Percentiles rank a stretch among this genome's conserved stretches.
These are phyloP conservation scores for Cephus runcator DNA, from an alignment of 2,888 invertebrate species.

Conservation along the genomic window DNA sequence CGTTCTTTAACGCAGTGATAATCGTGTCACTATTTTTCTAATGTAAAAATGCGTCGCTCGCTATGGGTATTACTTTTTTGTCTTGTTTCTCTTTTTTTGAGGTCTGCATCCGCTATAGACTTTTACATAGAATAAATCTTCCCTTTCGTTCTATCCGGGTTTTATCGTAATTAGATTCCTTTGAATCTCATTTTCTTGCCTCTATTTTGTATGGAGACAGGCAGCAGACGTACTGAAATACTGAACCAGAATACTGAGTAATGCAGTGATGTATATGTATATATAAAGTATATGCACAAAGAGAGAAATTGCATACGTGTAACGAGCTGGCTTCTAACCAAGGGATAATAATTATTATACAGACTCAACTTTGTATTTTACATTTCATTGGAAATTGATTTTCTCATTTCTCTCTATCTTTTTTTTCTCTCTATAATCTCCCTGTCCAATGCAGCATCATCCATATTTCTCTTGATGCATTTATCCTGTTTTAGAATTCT, in stretches of 20 bases:
- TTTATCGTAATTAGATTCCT: background rate
- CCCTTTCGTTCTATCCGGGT: background rate
- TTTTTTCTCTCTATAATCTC: background rate
- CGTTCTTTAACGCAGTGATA: background rate
- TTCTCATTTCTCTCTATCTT: background rate
- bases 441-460: background rate
- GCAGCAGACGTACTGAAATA: background rate
- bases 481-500: background rate
- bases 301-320: background rate
- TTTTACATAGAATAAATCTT: background rate
- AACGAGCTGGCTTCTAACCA: constrained; percentile 1
- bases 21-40: background rate
- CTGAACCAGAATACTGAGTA: background rate
- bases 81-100: background rate
- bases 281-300: background rate
- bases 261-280: background rate
- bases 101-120: background rate
- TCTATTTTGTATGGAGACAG: background rate
- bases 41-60: background rate
- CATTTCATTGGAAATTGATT: background rate
- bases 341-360: background rate
- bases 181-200: background rate
- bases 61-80: background rate
- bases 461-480: background rate
- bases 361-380: background rate